These are phyloP conservation scores for Poliocrania exsul DNA, from an alignment of 2,797 vertebrate genomes.

Conservation along the genomic window DNA sequence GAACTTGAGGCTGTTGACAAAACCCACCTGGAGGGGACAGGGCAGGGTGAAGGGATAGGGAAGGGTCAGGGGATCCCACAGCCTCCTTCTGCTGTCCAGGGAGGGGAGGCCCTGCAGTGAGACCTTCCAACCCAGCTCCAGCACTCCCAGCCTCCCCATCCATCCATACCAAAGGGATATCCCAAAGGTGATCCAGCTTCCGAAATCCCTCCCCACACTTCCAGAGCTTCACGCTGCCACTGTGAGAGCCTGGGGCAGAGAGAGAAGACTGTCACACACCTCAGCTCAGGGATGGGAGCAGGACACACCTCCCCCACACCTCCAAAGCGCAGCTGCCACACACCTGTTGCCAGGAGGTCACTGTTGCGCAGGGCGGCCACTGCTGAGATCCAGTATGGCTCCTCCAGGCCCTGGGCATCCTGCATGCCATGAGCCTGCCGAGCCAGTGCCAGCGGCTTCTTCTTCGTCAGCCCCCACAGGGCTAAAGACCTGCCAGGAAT, in stretches of 20 bases:
- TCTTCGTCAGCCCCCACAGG: conserved; percentile 93
- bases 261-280: background rate
- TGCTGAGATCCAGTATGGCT: conserved; percentile 89
- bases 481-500: conserved; percentile 81
- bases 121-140: background rate
- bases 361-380: conserved; percentile 91
- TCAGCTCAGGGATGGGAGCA: rapidly evolving
- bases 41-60: background rate
- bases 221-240: conserved; percentile 87
- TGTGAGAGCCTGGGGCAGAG: conserved; percentile 86
- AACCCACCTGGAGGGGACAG: conserved; percentile 83
- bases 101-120: background rate
- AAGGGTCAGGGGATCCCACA: background rate
- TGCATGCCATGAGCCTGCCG: conserved; percentile 86
- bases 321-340: background rate
- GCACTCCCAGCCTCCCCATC: background rate
- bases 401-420: conserved; percentile 81
- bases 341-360: conserved; percentile 92
- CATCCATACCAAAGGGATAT: conserved; percentile 87
- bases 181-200: conserved; percentile 83
- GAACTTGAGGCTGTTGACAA: conserved; percentile 95
- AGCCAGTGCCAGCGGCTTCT: conserved; percentile 87
- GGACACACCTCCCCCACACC: too few relatives aligned
- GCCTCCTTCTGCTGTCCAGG: background rate
- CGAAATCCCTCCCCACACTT: conserved; percentile 87